Conservation (phyloP, 2,113 vertebrate genomes). For the Nymphicus hollandicus region DNA sequence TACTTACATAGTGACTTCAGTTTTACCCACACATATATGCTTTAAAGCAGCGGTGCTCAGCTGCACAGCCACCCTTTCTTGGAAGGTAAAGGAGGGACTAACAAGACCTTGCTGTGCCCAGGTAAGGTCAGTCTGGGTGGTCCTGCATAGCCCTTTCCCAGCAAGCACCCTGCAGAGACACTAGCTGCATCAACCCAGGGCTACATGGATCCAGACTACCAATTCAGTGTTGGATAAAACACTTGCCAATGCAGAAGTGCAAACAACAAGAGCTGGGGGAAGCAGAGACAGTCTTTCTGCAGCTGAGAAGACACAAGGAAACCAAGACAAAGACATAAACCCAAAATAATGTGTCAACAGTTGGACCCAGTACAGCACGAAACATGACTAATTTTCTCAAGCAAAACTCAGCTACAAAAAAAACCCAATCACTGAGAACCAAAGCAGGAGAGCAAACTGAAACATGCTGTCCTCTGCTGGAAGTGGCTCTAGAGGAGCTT, state of each 20-base stretch:
- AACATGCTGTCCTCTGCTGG: constrained; percentile 43
- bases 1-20: not conserved
- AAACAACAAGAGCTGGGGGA: not conserved
- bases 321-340: not conserved
- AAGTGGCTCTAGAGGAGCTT: not conserved
- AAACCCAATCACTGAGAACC: not conserved
- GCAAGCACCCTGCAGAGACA: not conserved
- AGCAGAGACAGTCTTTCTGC: not conserved
- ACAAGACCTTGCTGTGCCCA: not conserved
- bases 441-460: constrained; percentile 8
- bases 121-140: not conserved
- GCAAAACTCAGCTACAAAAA: not conserved
- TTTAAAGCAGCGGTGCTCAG: not conserved
- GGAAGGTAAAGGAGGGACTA: not conserved
- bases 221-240: not conserved
- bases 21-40: not conserved
- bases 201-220: accelerated
- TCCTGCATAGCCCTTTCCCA: not conserved
- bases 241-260: not conserved
- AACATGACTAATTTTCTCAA: not conserved
- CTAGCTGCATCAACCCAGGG: not conserved
- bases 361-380: not conserved
- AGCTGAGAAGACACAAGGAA: not conserved
- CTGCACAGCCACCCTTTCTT: not conserved
- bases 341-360: not conserved